Evolutionary conservation across 2,888 invertebrate species (phyloP).

Genomic region (Hoplodrina blanda): DNA sequence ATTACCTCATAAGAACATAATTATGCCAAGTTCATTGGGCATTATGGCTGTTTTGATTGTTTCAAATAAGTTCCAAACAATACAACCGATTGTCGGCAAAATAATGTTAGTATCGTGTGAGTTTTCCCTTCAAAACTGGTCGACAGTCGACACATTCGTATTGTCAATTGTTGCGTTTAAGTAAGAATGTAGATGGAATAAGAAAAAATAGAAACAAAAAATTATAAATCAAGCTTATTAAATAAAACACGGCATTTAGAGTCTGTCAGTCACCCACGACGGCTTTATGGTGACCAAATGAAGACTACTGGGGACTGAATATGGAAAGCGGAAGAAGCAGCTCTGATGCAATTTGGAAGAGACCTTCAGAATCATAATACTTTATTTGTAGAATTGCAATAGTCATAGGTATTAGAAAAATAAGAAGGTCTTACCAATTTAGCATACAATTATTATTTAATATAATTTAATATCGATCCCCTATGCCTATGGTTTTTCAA

Average conservation of each 20-base stretch:
- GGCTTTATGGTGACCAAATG: neutral
- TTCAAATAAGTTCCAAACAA: conserved; percentile 54
- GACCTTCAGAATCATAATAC: too few species aligned
- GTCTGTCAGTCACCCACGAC: neutral
- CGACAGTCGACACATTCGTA: conserved; percentile 36
- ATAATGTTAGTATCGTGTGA: conserved; percentile 59
- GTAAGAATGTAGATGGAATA: conserved; percentile 27
- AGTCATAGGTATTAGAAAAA: too few species aligned
- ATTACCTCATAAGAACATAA: conserved; percentile 70
- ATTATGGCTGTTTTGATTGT: conserved; percentile 53
- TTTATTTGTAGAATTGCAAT: too few species aligned
- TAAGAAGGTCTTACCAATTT: too few species aligned
- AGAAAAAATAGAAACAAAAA: neutral
- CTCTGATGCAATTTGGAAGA: neutral
- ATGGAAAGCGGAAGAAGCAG: neutral
- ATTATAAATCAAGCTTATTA: conserved; percentile 4
- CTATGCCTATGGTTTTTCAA: too few species aligned
- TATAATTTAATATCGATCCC: too few species aligned
- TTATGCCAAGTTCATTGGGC: conserved; percentile 75
- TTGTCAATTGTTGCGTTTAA: conserved; percentile 50
- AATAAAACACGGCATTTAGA: conserved; percentile 1
- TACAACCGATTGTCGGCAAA: conserved; percentile 50
- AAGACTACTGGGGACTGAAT: neutral
- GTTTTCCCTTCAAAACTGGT: conserved; percentile 47
- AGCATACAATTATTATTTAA: too few species aligned